Percentiles rank a stretch among this genome's conserved stretches.
These are phyloP conservation scores for Syngnathus rostellatus DNA, from an alignment of 2,797 vertebrate species.

Conservation along the genomic window DNA sequence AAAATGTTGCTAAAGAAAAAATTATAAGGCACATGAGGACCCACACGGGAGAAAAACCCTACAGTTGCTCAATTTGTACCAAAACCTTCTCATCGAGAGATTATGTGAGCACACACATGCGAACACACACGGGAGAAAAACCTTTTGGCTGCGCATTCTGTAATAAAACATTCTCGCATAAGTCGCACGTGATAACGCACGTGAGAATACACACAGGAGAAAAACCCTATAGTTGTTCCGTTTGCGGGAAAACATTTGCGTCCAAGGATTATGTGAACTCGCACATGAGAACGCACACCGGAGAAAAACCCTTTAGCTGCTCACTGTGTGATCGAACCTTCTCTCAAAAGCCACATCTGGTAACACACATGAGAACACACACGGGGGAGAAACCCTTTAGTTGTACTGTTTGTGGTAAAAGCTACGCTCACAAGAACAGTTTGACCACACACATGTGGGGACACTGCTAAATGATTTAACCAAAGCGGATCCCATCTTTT, in stretches of 20 bases:
- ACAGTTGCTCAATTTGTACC: not conserved
- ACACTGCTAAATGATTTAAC: not conserved
- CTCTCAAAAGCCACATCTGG: not conserved
- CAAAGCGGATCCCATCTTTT: too few relatives aligned
- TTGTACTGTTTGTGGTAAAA: slow-evolving; percentile 1
- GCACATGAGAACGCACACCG: slow-evolving; percentile 1
- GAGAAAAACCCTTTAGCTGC: not conserved
- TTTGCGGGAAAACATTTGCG: not conserved
- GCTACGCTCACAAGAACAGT: not conserved
- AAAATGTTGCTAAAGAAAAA: not conserved
- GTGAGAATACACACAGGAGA: not conserved
- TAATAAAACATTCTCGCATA: not conserved
- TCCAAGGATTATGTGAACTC: not conserved
- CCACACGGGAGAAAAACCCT: not conserved
- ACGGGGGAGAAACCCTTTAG: not conserved
- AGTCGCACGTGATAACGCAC: not conserved
- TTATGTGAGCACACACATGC: not conserved
- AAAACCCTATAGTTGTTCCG: not conserved
- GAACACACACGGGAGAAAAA: slow-evolving; percentile 1
- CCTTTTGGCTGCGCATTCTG: not conserved
- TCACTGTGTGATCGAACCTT: not conserved
- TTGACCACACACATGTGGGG: not conserved
- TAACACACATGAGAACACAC: not conserved
- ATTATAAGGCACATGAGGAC: not conserved
- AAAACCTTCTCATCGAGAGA: not conserved